Evolutionary conservation across 1,140 invertebrate species (phyloP), one percentile per base, ranked within the genome.

Genomic region (Scaptomyza montana): DNA sequence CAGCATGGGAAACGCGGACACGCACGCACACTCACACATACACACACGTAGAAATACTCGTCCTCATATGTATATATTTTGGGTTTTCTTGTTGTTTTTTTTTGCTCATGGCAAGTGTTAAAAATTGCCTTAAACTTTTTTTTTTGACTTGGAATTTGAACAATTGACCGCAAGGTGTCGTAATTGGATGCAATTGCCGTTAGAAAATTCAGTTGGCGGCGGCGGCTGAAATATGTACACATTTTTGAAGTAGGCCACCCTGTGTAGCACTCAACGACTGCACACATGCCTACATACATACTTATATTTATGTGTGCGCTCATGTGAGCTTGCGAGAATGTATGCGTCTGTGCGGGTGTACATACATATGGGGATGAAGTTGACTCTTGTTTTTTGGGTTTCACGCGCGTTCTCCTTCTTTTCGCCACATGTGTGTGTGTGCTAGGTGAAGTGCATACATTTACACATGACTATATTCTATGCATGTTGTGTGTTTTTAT

Each of bases 401-500:
- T 66, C 25, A 54, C 39, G 36, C 53, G 41, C 62, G 43, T 21
- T 46, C 66, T 50, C 33, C 36, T 30, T 55, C 21, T 28, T 33
- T 30, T n/a, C n/a, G 21, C 49, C 9, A 28, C 33, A 25, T 43
- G 49, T 63, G 47, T 53, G 49, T 80, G 78, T 46, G 53, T 51
- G 62, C 43, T 73, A 43, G 36, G 71, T 51, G 70, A 60, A 47
- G 76, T 76, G 68, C 73, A 66, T 76, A 68, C 73, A 67, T 72
- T 78, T 67, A 72, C 59, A 76, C 67, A 60, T 78, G 73, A n/a
- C n/a, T n/a, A n/a, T n/a, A n/a, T 74, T 67, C 70, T 75, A 45
- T 64, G 47, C 47, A 51, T 77, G 64, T 80, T 70, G 45, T 74
- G 25, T 70, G 33, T 70, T 8, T 66, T 54, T 84, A 85, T 16